Conservation (phyloP, 2,888 invertebrate species). For the Caenorhabditis doughertyi region DNA sequence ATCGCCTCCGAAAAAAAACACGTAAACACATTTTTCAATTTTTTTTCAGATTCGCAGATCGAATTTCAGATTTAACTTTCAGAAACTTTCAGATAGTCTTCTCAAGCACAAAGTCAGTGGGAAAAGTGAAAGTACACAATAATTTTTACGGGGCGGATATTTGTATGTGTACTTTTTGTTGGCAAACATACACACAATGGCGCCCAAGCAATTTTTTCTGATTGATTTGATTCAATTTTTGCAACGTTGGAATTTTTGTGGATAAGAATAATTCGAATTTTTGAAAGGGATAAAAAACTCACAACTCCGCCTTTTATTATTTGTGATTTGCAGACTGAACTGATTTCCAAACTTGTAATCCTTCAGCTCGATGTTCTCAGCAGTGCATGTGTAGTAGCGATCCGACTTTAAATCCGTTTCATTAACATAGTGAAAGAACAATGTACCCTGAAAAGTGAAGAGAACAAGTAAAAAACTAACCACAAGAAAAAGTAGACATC, state of each 20-base stretch:
- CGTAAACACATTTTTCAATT: conserved; percentile 11
- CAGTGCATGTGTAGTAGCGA: conserved; percentile 82
- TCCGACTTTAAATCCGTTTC: conserved; percentile 81
- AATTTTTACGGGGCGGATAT: conserved; percentile 48
- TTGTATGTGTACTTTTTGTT: conserved; percentile 61
- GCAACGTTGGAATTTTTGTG: conserved; percentile 16
- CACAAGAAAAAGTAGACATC: conserved; percentile 54
- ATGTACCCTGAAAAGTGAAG: conserved; percentile 79
- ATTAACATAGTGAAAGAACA: conserved; percentile 82
- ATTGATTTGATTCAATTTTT: conserved; percentile 49
- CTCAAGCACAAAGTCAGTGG: neutral
- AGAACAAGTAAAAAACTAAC: conserved; percentile 60
- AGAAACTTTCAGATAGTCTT: conserved; percentile 3
- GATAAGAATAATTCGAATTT: neutral
- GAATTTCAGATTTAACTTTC: neutral
- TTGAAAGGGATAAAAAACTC: conserved; percentile 49
- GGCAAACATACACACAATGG: conserved; percentile 50
- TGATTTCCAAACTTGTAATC: conserved; percentile 83
- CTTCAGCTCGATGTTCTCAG: conserved; percentile 82
- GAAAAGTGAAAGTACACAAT: conserved; percentile 55
- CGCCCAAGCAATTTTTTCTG: conserved; percentile 47
- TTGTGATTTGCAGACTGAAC: conserved; percentile 77
- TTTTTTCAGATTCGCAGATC: neutral
- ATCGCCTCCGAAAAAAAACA: conserved; percentile 20
- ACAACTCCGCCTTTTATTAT: conserved; percentile 72